Conservation (phyloP, 2,113 vertebrate species). For the Cygnus atratus region DNA sequence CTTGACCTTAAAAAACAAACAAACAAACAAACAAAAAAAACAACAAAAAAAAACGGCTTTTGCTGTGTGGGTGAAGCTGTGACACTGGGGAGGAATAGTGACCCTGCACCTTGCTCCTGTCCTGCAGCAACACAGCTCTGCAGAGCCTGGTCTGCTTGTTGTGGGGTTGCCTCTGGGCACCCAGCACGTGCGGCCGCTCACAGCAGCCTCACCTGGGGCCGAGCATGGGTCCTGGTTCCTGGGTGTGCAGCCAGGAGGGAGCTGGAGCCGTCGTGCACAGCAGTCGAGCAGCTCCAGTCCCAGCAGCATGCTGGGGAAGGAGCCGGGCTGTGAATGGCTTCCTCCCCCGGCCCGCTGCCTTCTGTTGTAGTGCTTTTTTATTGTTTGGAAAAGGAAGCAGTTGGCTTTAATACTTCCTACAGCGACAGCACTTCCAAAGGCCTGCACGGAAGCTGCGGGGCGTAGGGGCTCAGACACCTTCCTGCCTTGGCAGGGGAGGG, state of each 20-base stretch:
- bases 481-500: not conserved
- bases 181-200: fast-evolving
- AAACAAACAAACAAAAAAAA: not conserved
- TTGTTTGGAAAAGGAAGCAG: conserved; percentile 76
- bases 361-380: conserved; percentile 18
- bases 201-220: fast-evolving
- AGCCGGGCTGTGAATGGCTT: not conserved
- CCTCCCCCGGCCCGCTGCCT: not conserved
- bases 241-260: not conserved
- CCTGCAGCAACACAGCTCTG: not conserved
- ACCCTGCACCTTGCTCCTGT: not conserved
- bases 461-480: not conserved
- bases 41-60: not conserved
- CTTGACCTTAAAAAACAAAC: not conserved
- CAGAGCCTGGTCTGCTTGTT: fast-evolving
- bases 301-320: fast-evolving
- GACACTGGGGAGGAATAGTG: not conserved
- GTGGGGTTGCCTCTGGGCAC: not conserved
- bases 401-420: conserved; percentile 70
- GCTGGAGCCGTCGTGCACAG: no score
- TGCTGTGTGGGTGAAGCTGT: fast-evolving
- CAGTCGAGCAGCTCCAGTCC: not conserved
- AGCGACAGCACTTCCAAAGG: not conserved
- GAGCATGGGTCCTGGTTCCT: fast-evolving
- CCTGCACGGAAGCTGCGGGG: conserved; percentile 1